Evolutionary conservation across 2,113 vertebrate genomes (phyloP), one percentile per base, ranked within the genome.

Genomic region (Sorex araneus): DNA sequence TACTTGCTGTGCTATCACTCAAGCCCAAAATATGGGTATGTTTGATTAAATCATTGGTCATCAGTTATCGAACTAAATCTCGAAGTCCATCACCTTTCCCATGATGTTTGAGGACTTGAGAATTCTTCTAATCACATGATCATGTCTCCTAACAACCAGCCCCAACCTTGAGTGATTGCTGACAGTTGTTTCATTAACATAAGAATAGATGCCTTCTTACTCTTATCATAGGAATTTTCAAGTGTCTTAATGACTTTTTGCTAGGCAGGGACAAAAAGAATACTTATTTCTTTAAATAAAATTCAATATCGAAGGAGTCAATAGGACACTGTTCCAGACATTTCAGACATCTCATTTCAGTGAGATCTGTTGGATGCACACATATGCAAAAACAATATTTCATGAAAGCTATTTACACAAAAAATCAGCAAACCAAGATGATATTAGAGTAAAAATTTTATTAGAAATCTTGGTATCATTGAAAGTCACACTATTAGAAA

Each of bases 341-440:
- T 4, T 4, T 18, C 50, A 63, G 57, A 23, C 23, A 60, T 23
- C 57, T 60, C 11, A 67, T 47, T 30, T 74, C 54, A 82, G n/a
- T 73, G 66, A 74, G 4, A 67, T 66, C 19, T 83, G 6, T 34
- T 71, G 47, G 47, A 30, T 47, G 50, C 3, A 43, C n/a, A 18
- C 2, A 23, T 67, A 69, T 43, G 1, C 28, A 66, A 79, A 71
- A 12, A 76, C 3, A 18, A 50, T 40, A 82, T 91, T 64, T 92
- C 27, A 45, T n/a, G 6, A 75, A 3, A 79, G 13, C 5, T 82
- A 81, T 47, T 73, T 64, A 40, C n/a, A 66, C 27, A 79, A 47
- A 93, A 91, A 78, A 75, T 54, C 79, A 92, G 36, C 4, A 89
- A 77, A n/a, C 45, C 30, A 89, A 84, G 13, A 27, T 80, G 83